Conservation (phyloP, 2,113 vertebrate species). For the Megaleporinus macrocephalus region DNA sequence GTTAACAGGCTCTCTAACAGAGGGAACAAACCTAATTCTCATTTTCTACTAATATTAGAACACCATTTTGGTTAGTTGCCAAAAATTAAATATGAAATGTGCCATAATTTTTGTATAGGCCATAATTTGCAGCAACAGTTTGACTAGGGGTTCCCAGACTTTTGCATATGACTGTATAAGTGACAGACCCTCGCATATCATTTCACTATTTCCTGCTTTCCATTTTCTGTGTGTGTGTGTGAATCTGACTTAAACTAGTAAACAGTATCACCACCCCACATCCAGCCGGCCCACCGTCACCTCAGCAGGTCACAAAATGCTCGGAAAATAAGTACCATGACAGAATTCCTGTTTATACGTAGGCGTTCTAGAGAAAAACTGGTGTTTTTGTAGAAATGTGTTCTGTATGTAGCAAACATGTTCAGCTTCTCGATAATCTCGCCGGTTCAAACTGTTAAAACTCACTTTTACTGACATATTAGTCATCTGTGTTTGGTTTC, state of each 20-base stretch:
- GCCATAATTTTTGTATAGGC: too few species aligned
- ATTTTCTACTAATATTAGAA: too few species aligned
- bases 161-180: background rate
- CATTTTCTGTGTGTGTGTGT: slow-evolving; percentile 41
- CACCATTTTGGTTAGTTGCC: too few species aligned
- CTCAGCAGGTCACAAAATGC: slow-evolving; percentile 54
- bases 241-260: slow-evolving; percentile 52
- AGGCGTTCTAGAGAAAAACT: too few species aligned
- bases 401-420: background rate
- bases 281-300: slow-evolving; percentile 62
- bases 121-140: too few species aligned
- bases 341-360: slow-evolving; percentile 73
- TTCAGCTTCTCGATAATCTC: background rate
- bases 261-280: slow-evolving; percentile 68
- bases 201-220: slow-evolving; percentile 71
- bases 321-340: slow-evolving; percentile 74
- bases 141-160: too few species aligned
- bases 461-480: slow-evolving; percentile 68
- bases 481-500: slow-evolving; percentile 65
- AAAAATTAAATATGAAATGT: too few species aligned
- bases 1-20: too few species aligned
- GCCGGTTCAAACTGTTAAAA: slow-evolving; percentile 52
- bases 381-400: background rate
- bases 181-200: slow-evolving; percentile 51
- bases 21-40: too few species aligned